Percentiles rank a stretch among this genome's conserved stretches.
These are phyloP conservation scores for Vidua chalybeata DNA, from an alignment of 2,113 vertebrate species.

Conservation along the genomic window DNA sequence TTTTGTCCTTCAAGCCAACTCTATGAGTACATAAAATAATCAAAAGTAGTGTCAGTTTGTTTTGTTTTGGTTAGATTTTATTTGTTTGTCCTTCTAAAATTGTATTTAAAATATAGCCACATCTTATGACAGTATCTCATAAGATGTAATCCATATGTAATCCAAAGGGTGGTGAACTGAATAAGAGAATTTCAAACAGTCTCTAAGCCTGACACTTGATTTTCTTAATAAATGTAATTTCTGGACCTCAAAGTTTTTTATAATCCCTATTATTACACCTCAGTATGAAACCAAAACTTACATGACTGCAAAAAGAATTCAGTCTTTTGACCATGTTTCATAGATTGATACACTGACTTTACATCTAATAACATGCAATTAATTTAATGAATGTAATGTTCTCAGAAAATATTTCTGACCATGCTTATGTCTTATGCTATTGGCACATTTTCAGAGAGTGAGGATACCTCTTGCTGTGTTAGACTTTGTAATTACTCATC, in stretches of 20 bases:
- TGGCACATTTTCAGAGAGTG: not conserved
- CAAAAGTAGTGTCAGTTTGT: not conserved
- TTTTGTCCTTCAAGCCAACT: not conserved
- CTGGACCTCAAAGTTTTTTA: not conserved
- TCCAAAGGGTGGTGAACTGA: not conserved
- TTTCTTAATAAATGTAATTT: not conserved
- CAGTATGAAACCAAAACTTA: not conserved
- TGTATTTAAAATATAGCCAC: not conserved
- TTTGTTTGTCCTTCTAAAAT: not conserved
- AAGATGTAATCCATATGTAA: not conserved
- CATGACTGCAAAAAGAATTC: not conserved
- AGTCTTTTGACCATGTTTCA: not conserved
- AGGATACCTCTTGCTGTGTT: not conserved
- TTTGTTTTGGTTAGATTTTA: fast-evolving
- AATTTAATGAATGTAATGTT: not conserved
- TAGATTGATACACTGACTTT: not conserved
- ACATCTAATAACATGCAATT: not conserved
- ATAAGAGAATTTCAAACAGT: not conserved
- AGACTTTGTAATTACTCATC: not conserved
- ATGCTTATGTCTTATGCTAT: not conserved
- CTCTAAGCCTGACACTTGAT: not conserved
- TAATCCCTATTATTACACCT: not conserved
- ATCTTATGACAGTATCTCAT: not conserved
- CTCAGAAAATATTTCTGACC: not conserved
- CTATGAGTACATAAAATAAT: no score